Evolutionary conservation across 1,140 invertebrate species (phyloP).

Genomic region (Paracyclopina nana): DNA sequence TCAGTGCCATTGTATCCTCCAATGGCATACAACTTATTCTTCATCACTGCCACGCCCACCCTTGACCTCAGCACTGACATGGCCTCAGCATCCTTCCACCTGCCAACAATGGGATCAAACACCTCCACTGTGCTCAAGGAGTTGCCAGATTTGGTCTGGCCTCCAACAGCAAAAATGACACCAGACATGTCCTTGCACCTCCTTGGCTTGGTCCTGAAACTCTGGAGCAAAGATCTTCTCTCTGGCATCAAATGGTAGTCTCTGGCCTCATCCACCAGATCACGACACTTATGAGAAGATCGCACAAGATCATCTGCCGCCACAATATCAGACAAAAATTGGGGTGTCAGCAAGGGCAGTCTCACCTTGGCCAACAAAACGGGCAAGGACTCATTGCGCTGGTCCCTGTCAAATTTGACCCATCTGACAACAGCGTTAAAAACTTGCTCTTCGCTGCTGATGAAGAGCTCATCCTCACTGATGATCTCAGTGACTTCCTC

Average conservation of each 20-base stretch:
- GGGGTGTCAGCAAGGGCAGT: conserved; percentile 55
- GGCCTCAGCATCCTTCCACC: conserved; percentile 55
- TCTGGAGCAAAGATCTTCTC: conserved; percentile 47
- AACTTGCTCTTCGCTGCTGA: conserved; percentile 43
- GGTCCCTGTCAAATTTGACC: conserved; percentile 45
- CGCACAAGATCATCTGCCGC: conserved; percentile 59
- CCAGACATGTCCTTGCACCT: conserved; percentile 44
- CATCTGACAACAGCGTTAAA: conserved; percentile 65
- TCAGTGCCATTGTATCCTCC: conserved; percentile 57
- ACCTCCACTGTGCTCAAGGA: conserved; percentile 69
- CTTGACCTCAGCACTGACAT: conserved; percentile 65
- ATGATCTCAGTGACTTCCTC: conserved; percentile 49
- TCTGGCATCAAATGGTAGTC: conserved; percentile 70
- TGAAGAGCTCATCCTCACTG: conserved; percentile 53
- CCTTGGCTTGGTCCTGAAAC: conserved; percentile 49
- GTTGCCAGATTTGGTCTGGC: conserved; percentile 58
- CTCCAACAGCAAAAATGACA: conserved; percentile 70
- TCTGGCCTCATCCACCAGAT: conserved; percentile 59
- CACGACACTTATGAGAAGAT: conserved; percentile 49
- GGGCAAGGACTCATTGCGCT: conserved; percentile 38
- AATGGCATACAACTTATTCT: conserved; percentile 36
- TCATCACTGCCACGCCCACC: conserved; percentile 61
- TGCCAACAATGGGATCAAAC: conserved; percentile 47
- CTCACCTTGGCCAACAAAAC: conserved; percentile 51
- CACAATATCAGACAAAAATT: conserved; percentile 60